A percentile compares a stretch with the other conserved stretches of the same genome.
Conservation (phyloP, 2,797 vertebrate genomes). For the Lepus oiostolus region DNA sequence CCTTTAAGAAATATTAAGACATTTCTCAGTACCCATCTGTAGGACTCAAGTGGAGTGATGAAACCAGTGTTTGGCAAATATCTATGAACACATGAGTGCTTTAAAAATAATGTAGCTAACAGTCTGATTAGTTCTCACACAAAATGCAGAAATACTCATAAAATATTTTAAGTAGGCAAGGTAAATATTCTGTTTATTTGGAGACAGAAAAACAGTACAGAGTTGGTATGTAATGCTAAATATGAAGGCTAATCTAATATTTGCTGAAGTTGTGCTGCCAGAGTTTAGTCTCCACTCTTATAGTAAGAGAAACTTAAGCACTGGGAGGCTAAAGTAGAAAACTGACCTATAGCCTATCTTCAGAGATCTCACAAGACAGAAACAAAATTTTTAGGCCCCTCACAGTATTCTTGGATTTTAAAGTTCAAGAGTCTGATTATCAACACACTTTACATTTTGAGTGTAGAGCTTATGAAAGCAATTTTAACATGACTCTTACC, state of each 20-base stretch:
- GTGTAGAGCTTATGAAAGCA: constrained; percentile 38
- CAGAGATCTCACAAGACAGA: background rate
- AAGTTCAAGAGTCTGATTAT: constrained; percentile 57
- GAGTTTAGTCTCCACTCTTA: background rate
- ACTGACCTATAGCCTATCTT: background rate
- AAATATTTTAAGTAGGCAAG: constrained; percentile 33
- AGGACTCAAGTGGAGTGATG: constrained; percentile 10
- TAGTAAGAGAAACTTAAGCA: constrained; percentile 49
- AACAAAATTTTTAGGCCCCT: background rate
- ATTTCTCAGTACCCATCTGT: constrained; percentile 19
- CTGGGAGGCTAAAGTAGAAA: constrained; percentile 48
- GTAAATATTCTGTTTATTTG: constrained; percentile 21
- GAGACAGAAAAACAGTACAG: constrained; percentile 13
- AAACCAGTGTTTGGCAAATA: constrained; percentile 57
- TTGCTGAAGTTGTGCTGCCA: constrained; percentile 15
- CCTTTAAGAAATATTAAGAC: constrained; percentile 34
- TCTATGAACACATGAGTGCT: constrained; percentile 11
- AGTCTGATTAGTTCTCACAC: constrained; percentile 47
- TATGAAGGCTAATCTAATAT: constrained; percentile 23
- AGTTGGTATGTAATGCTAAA: constrained; percentile 51
- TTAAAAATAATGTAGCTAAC: constrained; percentile 65
- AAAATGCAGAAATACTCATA: constrained; percentile 40
- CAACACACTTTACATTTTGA: constrained; percentile 53
- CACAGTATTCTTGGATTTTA: constrained; percentile 11
- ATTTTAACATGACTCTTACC: constrained; percentile 88